Evolutionary conservation across 2,113 vertebrate genomes (phyloP).

Genomic region (Platysteira castanea): DNA sequence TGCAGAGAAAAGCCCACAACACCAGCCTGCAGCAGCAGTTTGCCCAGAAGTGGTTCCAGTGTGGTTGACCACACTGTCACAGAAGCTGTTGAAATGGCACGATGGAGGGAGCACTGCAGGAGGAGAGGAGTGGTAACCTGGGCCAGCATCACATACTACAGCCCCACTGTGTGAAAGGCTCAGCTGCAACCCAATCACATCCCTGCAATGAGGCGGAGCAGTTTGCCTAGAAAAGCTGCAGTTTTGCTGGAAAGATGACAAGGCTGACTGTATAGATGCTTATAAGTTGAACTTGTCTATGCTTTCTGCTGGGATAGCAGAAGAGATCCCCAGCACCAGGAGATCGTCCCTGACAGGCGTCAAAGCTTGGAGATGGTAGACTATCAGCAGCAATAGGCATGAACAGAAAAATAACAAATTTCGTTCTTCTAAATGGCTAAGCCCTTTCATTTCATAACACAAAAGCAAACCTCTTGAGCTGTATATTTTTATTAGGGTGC

Average conservation of each 20-base stretch:
- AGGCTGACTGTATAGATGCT: not conserved
- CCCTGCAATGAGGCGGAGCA: not conserved
- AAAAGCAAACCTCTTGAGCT: not conserved
- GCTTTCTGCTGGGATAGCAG: not conserved
- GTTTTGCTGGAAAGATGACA: not conserved
- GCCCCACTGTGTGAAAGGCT: not conserved
- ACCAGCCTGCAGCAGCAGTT: not conserved
- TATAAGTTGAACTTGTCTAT: not conserved
- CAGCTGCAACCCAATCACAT: not conserved
- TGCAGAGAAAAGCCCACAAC: not conserved
- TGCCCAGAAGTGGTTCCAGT: not conserved
- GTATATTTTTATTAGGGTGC: not conserved
- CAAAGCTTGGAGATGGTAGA: not conserved
- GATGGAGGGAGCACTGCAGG: not conserved
- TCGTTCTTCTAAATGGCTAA: not conserved
- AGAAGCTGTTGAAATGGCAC: not conserved
- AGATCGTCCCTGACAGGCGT: not conserved
- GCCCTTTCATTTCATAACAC: not conserved
- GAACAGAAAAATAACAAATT: not conserved
- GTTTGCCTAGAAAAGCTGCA: not conserved
- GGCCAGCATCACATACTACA: not conserved
- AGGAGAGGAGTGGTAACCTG: not conserved
- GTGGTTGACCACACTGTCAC: not conserved
- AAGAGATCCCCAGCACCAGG: not conserved
- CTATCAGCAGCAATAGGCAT: not conserved